Evolutionary conservation across 2,888 invertebrate genomes (phyloP).

Genomic region (Julus scandinavius): DNA sequence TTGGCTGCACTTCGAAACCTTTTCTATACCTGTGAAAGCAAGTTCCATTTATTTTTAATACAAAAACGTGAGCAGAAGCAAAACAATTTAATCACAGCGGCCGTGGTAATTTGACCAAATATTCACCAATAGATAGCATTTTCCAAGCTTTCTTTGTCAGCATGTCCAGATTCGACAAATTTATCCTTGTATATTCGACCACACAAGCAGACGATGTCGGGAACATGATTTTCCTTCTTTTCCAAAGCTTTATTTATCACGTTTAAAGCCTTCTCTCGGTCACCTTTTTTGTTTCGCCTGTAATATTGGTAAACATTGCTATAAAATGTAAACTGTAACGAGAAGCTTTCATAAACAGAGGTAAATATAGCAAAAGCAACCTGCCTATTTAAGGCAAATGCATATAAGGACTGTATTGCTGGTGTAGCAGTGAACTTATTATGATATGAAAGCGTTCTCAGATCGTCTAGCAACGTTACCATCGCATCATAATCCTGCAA

Average conservation of each 20-base stretch:
- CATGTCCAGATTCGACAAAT: slow-evolving; percentile 95
- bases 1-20: slow-evolving; percentile 97
- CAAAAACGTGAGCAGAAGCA: neutral
- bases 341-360: neutral
- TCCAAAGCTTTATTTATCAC: slow-evolving; percentile 92
- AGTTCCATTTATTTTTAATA: neutral
- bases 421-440: slow-evolving; percentile 89
- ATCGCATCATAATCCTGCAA: slow-evolving; percentile 91
- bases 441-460: slow-evolving; percentile 88
- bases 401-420: slow-evolving; percentile 91
- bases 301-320: slow-evolving; percentile 58
- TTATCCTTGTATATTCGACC: slow-evolving; percentile 92
- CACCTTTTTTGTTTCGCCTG: slow-evolving; percentile 91
- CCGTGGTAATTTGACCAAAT: neutral
- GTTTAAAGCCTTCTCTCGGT: slow-evolving; percentile 90
- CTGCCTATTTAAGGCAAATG: slow-evolving; percentile 93
- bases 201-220: slow-evolving; percentile 96
- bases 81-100: neutral
- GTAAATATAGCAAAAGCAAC: neutral
- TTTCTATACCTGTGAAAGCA: slow-evolving; percentile 76
- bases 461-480: slow-evolving; percentile 94
- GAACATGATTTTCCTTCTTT: slow-evolving; percentile 93
- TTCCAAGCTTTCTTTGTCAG: slow-evolving; percentile 85
- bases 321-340: neutral
- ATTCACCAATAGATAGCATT: slow-evolving; percentile 91